phyloP scores from a whole-genome alignment of 2,888 invertebrate genomes.

The Steinernema carpocapsae region DNA sequence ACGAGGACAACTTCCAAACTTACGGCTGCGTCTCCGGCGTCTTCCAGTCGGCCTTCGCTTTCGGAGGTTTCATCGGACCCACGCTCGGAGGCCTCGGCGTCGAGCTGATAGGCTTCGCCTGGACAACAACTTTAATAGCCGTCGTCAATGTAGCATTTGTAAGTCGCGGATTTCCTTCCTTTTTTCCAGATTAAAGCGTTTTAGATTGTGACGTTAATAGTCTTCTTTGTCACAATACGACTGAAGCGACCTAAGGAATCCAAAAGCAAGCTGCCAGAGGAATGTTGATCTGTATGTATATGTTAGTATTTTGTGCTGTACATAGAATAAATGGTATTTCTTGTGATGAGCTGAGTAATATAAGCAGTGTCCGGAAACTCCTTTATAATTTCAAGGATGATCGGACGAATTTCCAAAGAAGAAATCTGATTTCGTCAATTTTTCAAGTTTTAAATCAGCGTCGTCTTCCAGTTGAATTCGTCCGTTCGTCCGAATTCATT shows the following conservation, averaged over 20 bases:
- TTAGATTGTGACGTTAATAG: background rate
- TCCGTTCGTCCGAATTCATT: no score
- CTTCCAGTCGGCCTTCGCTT: constrained; percentile 87
- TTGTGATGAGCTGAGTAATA: no score
- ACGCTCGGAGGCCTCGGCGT: constrained; percentile 66
- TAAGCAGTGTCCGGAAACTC: no score
- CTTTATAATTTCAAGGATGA: no score
- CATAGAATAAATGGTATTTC: no score
- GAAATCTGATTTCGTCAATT: no score
- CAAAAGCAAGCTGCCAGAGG: background rate
- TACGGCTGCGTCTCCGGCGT: constrained; percentile 87
- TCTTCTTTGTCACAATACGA: background rate
- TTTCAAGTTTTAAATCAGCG: no score
- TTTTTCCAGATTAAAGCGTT: background rate
- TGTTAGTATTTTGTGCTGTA: no score
- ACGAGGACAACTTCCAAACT: constrained; percentile 84
- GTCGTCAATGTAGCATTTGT: constrained; percentile 55
- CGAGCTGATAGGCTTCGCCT: constrained; percentile 68
- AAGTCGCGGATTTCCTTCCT: constrained; percentile 4
- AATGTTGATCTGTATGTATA: no score
- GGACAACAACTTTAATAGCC: constrained; percentile 68
- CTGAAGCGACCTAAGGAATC: background rate
- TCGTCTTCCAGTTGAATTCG: no score
- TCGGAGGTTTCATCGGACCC: constrained; percentile 77
- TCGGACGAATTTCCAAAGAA: no score